Percentiles rank a stretch among this genome's conserved stretches.
Evolutionary conservation across 2,797 vertebrate genomes (phyloP).

Genomic region (Phalloptychus januarius): DNA sequence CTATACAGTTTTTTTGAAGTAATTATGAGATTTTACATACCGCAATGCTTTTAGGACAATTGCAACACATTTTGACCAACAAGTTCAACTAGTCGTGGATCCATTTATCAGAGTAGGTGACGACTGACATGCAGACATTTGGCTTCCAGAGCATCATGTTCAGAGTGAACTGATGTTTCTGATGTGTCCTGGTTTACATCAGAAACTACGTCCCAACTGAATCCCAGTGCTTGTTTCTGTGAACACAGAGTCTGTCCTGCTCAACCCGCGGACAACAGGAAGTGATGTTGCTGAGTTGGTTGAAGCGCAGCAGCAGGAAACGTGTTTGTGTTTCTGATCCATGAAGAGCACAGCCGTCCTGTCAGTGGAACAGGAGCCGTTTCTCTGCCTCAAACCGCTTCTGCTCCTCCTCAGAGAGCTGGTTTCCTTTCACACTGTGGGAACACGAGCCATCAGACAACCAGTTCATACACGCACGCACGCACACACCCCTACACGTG

Average conservation of each 20-base stretch:
- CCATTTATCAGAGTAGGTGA: not conserved
- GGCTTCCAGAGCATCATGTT: not conserved
- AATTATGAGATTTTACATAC: not conserved
- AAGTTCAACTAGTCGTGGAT: not conserved
- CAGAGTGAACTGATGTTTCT: not conserved
- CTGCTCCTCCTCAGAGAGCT: conserved; percentile 72
- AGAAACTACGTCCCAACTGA: not conserved
- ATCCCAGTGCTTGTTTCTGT: not conserved
- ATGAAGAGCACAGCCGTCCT: not conserved
- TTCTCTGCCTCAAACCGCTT: conserved; percentile 59
- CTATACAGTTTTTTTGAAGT: not conserved
- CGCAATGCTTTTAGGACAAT: not conserved
- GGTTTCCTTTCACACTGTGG: conserved; percentile 77
- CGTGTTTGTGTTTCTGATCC: not conserved
- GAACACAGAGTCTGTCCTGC: not conserved
- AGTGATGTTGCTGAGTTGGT: not conserved
- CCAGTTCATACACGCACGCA: not conserved
- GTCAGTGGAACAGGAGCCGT: conserved; percentile 73
- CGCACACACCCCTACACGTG: no score
- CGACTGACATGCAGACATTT: not conserved
- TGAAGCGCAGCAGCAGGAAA: not conserved
- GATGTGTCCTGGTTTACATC: not conserved
- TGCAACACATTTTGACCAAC: not conserved
- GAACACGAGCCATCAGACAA: conserved; percentile 18
- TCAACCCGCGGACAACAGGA: not conserved